phyloP scores from a whole-genome alignment of 92 coral and sea anemone species.

The Epizoanthus rinbou region DNA sequence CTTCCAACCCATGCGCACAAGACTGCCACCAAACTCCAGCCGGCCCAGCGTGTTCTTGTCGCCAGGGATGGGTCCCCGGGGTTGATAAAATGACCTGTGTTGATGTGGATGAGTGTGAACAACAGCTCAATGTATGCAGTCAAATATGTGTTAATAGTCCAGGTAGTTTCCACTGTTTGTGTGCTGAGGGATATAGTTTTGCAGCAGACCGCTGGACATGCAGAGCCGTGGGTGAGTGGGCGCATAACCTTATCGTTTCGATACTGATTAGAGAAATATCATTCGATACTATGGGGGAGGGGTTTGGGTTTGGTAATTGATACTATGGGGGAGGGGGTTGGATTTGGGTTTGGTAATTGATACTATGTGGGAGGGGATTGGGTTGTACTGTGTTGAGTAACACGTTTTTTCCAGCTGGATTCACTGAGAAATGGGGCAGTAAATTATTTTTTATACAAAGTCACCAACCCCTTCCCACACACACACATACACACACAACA shows the following conservation, averaged over 20 bases:
- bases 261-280: too few species aligned
- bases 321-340: too few species aligned
- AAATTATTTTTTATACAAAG: too few species aligned
- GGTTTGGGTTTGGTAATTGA: too few species aligned
- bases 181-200: constrained; percentile 12
- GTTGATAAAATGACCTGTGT: constrained; percentile 9
- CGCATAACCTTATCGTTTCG: neutral
- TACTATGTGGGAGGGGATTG: too few species aligned
- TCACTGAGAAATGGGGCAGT: too few species aligned
- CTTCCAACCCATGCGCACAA: constrained; percentile 9
- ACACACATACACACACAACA: too few species aligned
- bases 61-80: constrained; percentile 20
- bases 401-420: too few species aligned
- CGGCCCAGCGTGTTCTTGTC: constrained; percentile 31
- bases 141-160: constrained; percentile 3
- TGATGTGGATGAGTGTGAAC: constrained; percentile 25
- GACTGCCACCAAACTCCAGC: constrained; percentile 34
- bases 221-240: constrained; percentile 23
- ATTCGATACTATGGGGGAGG: too few species aligned
- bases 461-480: too few species aligned
- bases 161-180: constrained; percentile 15
- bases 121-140: constrained; percentile 4
- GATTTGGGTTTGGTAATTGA: too few species aligned
- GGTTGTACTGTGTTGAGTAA: too few species aligned
- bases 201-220: constrained; percentile 17